Evolutionary conservation across 2,797 vertebrate species (phyloP), one percentile per base, ranked within the genome.

Genomic region (Xiphorhynchus erythropygius): DNA sequence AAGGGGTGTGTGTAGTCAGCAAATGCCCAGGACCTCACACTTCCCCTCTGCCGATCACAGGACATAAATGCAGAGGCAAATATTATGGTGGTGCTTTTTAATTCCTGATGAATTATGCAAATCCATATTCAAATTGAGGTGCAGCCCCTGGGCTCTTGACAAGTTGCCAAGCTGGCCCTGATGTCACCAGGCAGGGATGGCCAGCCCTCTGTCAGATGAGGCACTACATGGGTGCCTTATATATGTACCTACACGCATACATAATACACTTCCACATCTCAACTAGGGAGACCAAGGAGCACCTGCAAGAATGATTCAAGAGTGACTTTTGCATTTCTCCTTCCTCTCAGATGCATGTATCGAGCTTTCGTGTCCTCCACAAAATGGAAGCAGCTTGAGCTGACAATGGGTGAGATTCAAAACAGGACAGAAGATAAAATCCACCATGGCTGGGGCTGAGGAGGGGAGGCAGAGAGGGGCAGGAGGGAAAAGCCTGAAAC

Each of bases 91-190:
- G 53, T 24, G 42, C 0, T 0, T 49, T 70, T 96, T 88, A 84
- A 93, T 57, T 96, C 63, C 70, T 25, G 33, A 86, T 71, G 78
- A 86, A 93, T 92, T 92, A 96, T 77, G 90, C 88, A 96, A 96
- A 97, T 77, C 68, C 1, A 0, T 32, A 89, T 91, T 91, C 93
- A 95, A 94, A 96, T 16, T 22, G 15, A 84, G 90, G 84, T n/a
- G 2, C 42, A 56, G 69, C 75, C 74, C 69, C 56, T 37, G 63
- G 87, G 88, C 64, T 92, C 74, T 5, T 76, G 70, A 94, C 75
- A 94, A 87, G 93, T n/a, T 84, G 84, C 94, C 89, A 94, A 49
- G 41, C 19, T 32, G 37, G 76, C 74, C 88, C 37, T 2, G 1
- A 39, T 39, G 77, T 49, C 80, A 88, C 78, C 23, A 47, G 23